phyloP scores from a whole-genome alignment of 2,888 invertebrate species.

The Lepidocyrtoides sp. region DNA sequence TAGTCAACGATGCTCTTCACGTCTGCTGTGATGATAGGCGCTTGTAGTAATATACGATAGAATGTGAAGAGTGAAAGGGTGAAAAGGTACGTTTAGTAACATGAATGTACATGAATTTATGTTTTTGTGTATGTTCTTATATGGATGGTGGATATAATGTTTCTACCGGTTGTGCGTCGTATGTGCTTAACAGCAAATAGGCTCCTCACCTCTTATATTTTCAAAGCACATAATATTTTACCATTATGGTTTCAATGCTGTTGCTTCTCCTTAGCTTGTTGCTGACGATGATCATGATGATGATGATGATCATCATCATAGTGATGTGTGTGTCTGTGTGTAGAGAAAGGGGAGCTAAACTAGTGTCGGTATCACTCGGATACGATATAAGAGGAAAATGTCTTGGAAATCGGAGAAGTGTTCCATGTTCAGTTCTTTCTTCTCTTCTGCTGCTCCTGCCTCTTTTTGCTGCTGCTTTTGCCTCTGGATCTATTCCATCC shows the following conservation, averaged over 20 bases:
- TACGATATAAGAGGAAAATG: conserved; percentile 46
- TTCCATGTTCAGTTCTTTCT: conserved; percentile 20
- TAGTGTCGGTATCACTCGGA: conserved; percentile 70
- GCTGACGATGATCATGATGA: too few species aligned
- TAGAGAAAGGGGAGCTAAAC: conserved; percentile 46
- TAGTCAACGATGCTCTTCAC: too few species aligned
- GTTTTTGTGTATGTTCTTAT: too few species aligned
- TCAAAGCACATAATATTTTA: not conserved
- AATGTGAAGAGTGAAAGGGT: too few species aligned
- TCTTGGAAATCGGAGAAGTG: conserved; percentile 59
- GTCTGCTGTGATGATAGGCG: too few species aligned
- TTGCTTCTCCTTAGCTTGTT: conserved; percentile 74
- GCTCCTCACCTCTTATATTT: too few species aligned
- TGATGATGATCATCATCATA: conserved; percentile 35
- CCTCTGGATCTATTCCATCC: conserved; percentile 50
- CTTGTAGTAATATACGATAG: too few species aligned
- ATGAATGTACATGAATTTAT: too few species aligned
- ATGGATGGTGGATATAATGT: too few species aligned
- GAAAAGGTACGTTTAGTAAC: too few species aligned
- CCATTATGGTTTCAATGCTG: conserved; percentile 58
- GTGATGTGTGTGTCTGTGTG: not conserved
- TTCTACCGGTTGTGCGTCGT: too few species aligned
- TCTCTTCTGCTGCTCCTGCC: not conserved
- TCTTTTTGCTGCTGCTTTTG: not conserved
- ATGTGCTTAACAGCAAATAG: too few species aligned